These are phyloP conservation scores for Akabosia matsudoensis DNA, from an alignment of 1,140 invertebrate species.

Conservation along the genomic window DNA sequence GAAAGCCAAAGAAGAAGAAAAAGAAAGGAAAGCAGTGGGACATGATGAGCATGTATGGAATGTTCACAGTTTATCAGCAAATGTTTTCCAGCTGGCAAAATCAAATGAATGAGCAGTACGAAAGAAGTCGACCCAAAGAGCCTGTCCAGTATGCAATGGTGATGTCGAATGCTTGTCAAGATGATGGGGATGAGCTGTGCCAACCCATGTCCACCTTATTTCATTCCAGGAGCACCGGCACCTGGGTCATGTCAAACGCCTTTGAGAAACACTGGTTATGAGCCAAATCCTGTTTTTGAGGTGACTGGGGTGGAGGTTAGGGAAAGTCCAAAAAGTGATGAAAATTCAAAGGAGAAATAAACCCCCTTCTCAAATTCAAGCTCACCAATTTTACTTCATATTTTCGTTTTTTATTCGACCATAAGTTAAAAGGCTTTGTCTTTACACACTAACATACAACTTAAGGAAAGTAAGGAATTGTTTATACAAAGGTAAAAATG, in stretches of 20 bases:
- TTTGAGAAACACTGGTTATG: not conserved
- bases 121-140: not conserved
- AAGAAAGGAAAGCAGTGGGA: not conserved
- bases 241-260: too few species aligned
- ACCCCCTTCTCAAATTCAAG: not conserved
- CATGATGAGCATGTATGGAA: slow-evolving; percentile 14
- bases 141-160: not conserved
- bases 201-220: not conserved
- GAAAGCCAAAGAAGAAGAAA: not conserved
- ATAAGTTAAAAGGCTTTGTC: too few species aligned
- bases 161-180: not conserved
- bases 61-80: slow-evolving; percentile 1
- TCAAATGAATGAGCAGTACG: not conserved
- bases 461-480: too few species aligned
- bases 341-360: too few species aligned
- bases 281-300: not conserved
- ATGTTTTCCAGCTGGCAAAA: slow-evolving; percentile 7
- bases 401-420: too few species aligned
- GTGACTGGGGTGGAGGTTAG: not conserved
- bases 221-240: too few species aligned
- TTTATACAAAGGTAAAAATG: too few species aligned
- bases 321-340: not conserved
- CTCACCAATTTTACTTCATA: too few species aligned
- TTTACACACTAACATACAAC: too few species aligned
- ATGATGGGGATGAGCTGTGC: not conserved